Evolutionary conservation across 2,797 vertebrate species (phyloP), one percentile per base, ranked within the genome.

Genomic region (Morelia viridis): DNA sequence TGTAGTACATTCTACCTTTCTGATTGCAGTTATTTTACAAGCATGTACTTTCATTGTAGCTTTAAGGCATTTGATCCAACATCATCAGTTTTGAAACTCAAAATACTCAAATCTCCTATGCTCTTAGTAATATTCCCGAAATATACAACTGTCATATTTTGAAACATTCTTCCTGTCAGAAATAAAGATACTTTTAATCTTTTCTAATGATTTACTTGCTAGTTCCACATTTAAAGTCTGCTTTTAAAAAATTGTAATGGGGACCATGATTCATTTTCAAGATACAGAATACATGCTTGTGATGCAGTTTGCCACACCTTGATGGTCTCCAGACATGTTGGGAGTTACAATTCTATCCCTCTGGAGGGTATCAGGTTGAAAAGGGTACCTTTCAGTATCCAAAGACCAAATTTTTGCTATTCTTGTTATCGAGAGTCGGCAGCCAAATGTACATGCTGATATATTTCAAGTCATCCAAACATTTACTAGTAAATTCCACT

Each of bases 131-230:
- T 65, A 85, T 53, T 85, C 60, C 61, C 85, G 46, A 53, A 28
- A 85, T 56, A 65, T 91, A 65, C 50, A 64, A 76, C 58, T 76
- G 88, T 89, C 80, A 58, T 85, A 85, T 85, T 65, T 91, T 85
- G 50, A 85, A 61, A 90, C 50, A 71, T 71, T 89, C 46, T 62
- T 85, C 41, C 22, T 91, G 46, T 35, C 60, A 57, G 83, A 91
- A 91, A 91, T 91, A 91, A 65, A 56, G 5, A 26, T 85, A 35
- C 50, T 85, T 85, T 85, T 62, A 64, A 53, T 85, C 64, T 85
- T 87, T 89, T 90, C n/a, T 71, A 65, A 56, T 56, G 50, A 64
- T 85, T 62, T 90, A 53, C n/a, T 35, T 91, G 11, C 83, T 85
- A 65, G 83, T 65, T 91, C n/a, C 31, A n/a, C 53, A 65, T 65